Percentiles rank a stretch among this genome's conserved stretches.
Conservation (phyloP, 2,113 vertebrate species). For the Cyphomyrus discorhynchus region DNA sequence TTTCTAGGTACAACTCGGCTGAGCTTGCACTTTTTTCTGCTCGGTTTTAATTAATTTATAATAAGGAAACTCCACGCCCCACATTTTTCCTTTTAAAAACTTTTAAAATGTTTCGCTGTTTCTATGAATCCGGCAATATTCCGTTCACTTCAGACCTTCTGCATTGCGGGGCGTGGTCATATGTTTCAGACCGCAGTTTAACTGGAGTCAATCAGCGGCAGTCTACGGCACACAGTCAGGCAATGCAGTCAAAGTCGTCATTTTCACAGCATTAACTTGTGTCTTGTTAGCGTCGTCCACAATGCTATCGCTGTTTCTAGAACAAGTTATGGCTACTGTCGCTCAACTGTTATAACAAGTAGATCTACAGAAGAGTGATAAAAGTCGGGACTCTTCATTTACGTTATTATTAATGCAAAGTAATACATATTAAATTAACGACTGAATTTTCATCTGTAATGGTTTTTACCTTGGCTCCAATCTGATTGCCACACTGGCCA, state of each 20-base stretch:
- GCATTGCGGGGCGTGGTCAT: conserved; percentile 23
- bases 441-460: conserved; percentile 10
- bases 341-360: neutral
- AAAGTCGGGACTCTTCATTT: neutral
- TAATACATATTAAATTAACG: neutral
- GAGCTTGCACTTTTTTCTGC: neutral
- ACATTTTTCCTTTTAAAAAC: neutral
- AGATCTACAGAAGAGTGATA: neutral
- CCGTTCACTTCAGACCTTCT: neutral
- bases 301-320: neutral
- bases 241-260: neutral
- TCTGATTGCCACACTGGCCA: conserved; percentile 51
- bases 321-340: neutral
- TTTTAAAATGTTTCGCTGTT: neutral
- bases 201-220: neutral
- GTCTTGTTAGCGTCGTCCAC: neutral
- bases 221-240: neutral
- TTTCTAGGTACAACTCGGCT: neutral
- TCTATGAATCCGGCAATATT: neutral
- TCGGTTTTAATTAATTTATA: neutral
- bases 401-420: neutral
- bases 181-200: neutral
- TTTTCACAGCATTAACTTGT: neutral
- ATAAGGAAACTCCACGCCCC: neutral
- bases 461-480: conserved; percentile 48